Evolutionary conservation across 2,797 vertebrate species (phyloP), one percentile per base, ranked within the genome.

Genomic region (Muraenolepis orangiensis): DNA sequence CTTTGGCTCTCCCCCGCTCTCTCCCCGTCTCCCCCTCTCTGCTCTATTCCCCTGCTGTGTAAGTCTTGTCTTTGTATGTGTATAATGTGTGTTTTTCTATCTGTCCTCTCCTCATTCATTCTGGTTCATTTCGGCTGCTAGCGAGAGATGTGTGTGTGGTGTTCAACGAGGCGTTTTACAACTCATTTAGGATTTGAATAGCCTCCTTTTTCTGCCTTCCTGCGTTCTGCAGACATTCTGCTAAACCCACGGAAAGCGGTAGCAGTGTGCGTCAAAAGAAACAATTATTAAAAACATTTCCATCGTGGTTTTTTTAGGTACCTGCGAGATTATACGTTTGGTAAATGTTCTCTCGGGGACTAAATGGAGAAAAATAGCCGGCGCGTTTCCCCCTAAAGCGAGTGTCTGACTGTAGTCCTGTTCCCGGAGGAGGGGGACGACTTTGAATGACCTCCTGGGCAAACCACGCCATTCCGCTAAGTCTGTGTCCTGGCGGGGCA

Each of bases 391-490:
- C 8, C 20, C 57, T 28, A 72, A n/a, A 57, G n/a, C n/a, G n/a
- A n/a, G n/a, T n/a, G n/a, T 74, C 78, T 61, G 32, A 12, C 66
- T 30, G 29, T 23, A 77, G 23, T 36, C 30, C 46, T 32, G 6
- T 1, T 16, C 29, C 11, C 5, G 18, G 31, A 29, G 72, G 64
- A 66, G 61, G 26, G 64, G 28, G 64, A 40, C 20, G 64, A 73
- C 72, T 73, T 68, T 73, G 72, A 73, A 61, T 68, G 72, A 73
- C 72, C 64, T 68, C 72, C 34, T 68, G 72, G 72, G 61, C 38
- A 66, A n/a, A n/a, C n/a, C n/a, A 23, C 20, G 29, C 46, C 28
- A 38, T 71, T 70, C 51, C n/a, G n/a, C n/a, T n/a, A n/a, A n/a
- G n/a, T n/a, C n/a, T n/a, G n/a, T n/a, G n/a, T n/a, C n/a, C n/a